phyloP scores from a whole-genome alignment of 35 echinoderm and acorn worm genomes.

The Strongylocentrotus purpuratus region DNA sequence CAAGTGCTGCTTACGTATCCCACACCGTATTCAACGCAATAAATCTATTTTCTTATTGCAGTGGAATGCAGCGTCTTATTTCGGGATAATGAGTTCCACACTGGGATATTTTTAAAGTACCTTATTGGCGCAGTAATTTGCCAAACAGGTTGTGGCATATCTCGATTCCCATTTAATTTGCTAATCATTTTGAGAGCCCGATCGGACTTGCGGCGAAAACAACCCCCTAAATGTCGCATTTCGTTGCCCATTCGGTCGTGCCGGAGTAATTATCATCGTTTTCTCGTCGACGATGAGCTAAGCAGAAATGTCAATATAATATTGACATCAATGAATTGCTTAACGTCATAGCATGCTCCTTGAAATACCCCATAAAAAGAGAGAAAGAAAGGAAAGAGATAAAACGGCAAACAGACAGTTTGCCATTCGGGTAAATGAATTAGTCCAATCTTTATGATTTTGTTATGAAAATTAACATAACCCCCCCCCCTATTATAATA shows the following conservation, averaged over 20 bases:
- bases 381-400: not conserved
- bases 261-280: not conserved
- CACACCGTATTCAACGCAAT: not conserved
- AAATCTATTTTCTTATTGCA: not conserved
- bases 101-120: not conserved
- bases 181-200: not conserved
- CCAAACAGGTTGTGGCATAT: not conserved
- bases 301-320: not conserved
- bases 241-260: not conserved
- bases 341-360: not conserved
- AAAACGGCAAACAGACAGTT: not conserved
- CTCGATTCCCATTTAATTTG: slow-evolving; percentile 10
- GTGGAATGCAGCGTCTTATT: not conserved
- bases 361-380: not conserved
- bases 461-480: no score
- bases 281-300: not conserved
- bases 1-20: not conserved
- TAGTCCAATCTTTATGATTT: not conserved
- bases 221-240: not conserved
- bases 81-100: not conserved
- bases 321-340: not conserved
- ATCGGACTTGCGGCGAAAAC: not conserved
- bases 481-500: no score
- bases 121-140: not conserved
- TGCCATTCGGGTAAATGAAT: not conserved